phyloP scores from a whole-genome alignment of 2,888 invertebrate genomes.

The Leptinotarsa peninsularis region DNA sequence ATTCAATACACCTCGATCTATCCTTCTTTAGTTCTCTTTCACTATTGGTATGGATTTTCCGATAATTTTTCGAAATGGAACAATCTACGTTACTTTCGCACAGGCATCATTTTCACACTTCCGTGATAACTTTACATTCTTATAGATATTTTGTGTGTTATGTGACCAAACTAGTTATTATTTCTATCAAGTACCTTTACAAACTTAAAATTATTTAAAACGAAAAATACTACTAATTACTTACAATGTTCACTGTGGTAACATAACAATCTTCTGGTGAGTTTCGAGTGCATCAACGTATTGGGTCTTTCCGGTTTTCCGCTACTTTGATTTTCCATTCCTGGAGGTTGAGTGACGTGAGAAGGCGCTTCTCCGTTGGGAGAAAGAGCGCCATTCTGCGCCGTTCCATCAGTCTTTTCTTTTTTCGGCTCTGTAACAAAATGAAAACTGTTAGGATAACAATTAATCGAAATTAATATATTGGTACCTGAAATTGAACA shows the following conservation, averaged over 20 bases:
- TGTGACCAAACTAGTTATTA: too few species aligned
- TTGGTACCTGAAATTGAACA: background rate
- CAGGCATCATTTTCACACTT: too few species aligned
- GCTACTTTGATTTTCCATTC: constrained; percentile 51
- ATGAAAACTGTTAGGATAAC: background rate
- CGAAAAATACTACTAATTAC: constrained; percentile 52
- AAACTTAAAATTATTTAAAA: too few species aligned
- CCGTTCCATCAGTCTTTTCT: constrained; percentile 84
- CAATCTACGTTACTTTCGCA: too few species aligned
- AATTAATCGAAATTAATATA: too few species aligned
- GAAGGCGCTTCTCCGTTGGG: constrained; percentile 69
- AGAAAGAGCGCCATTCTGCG: constrained; percentile 74
- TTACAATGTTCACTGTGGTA: constrained; percentile 83
- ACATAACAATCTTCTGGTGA: constrained; percentile 80
- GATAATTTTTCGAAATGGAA: too few species aligned
- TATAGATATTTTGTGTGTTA: too few species aligned
- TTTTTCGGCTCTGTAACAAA: constrained; percentile 88
- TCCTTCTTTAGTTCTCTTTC: too few species aligned
- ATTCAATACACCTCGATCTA: too few species aligned
- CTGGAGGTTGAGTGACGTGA: constrained; percentile 59
- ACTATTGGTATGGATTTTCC: too few species aligned
- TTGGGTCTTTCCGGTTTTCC: constrained; percentile 82
- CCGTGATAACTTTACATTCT: too few species aligned
- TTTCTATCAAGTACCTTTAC: too few species aligned
- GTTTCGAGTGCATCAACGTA: constrained; percentile 80